Percentiles rank a stretch among this genome's conserved stretches.
These are phyloP conservation scores for Chrosomus eos DNA, from an alignment of 2,797 vertebrate species.

Conservation along the genomic window DNA sequence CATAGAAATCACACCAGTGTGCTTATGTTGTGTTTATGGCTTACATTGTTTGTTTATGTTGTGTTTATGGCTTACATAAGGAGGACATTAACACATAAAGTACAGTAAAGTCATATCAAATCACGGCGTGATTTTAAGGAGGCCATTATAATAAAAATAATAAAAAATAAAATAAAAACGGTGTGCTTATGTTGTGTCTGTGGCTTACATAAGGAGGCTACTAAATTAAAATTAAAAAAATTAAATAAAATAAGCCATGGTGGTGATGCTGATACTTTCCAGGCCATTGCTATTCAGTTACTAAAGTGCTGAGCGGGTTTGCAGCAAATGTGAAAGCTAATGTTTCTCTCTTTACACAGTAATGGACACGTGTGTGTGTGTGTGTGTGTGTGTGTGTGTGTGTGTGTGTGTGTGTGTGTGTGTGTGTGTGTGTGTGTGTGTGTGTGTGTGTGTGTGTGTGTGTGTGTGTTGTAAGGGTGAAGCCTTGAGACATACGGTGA, in stretches of 20 bases:
- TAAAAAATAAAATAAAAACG: too few species aligned
- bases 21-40: not conserved
- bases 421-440: not conserved
- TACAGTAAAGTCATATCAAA: too few species aligned
- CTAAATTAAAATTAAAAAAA: not conserved
- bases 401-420: conserved; percentile 24
- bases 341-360: not conserved
- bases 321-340: not conserved
- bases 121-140: too few species aligned
- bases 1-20: conserved; percentile 47
- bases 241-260: not conserved
- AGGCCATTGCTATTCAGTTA: not conserved
- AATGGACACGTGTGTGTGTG: conserved; percentile 2
- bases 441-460: conserved; percentile 44
- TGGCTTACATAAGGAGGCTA: conserved; percentile 59
- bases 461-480: conserved; percentile 52
- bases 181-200: not conserved
- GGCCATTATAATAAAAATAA: too few species aligned
- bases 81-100: conserved; percentile 42
- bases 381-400: conserved; percentile 40
- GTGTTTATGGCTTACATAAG: conserved; percentile 47
- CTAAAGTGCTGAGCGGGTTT: not conserved
- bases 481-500: conserved; percentile 67
- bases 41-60: conserved; percentile 31
- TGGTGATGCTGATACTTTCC: not conserved